phyloP scores from a whole-genome alignment of 2,797 vertebrate genomes.

The Sebastes matsubarae region DNA sequence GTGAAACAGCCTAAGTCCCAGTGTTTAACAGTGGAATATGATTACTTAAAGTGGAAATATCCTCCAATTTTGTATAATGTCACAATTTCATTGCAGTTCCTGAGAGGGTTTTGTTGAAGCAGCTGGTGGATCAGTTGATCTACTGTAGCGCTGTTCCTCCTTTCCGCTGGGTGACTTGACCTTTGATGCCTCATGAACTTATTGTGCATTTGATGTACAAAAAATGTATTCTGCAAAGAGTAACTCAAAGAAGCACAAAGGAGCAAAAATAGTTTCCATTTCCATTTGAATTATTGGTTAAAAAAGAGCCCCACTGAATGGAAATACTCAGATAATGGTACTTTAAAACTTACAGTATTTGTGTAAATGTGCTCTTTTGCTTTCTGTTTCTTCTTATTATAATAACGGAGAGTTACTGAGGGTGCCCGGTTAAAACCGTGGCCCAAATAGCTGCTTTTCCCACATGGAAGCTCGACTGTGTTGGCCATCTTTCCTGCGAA shows the following conservation, averaged over 20 bases:
- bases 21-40: neutral
- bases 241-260: neutral
- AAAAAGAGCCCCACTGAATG: neutral
- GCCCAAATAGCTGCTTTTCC: neutral
- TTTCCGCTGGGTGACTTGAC: neutral
- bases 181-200: neutral
- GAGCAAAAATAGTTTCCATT: neutral
- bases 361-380: neutral
- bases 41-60: neutral
- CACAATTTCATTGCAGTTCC: neutral
- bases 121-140: neutral
- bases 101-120: neutral
- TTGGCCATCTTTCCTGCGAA: constrained; percentile 29
- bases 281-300: neutral
- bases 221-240: neutral
- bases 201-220: neutral
- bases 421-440: neutral
- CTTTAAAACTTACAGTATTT: neutral
- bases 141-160: neutral
- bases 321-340: neutral
- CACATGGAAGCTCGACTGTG: neutral
- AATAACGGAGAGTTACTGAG: neutral
- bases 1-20: neutral
- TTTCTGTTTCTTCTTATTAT: neutral
- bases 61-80: neutral